Evolutionary conservation across 2,888 invertebrate genomes (phyloP), one percentile per base, ranked within the genome.

Genomic region (Leptarthrus brevirostris): DNA sequence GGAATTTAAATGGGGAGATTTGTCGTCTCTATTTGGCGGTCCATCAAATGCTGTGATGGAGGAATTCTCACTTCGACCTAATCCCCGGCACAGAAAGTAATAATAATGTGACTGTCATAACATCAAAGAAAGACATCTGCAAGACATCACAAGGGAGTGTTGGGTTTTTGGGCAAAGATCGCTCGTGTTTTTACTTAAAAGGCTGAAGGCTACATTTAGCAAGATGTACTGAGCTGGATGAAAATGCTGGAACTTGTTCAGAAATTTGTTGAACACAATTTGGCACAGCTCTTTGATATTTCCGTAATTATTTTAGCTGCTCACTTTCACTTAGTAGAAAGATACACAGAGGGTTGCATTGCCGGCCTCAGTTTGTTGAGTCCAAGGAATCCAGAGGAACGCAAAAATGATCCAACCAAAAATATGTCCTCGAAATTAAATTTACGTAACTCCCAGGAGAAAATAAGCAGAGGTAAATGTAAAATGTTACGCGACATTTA

Each of bases 111-210:
- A 26, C 54, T 54, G 71, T 71, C 71, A 56, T 56, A 71, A 71
- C 71, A 71, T 71, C 71, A 71, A 71, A 71, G 71, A 16, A 3
- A 56, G 16, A 16, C 71, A 71, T 71, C 71, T 71, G 56, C 53
- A 56, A 56, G 12, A 30, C 40, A 56, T 56, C 56, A 40, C 24
- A 54, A 69, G 26, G 30, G 30, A n/a, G n/a, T n/a, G n/a, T n/a
- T n/a, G n/a, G n/a, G n/a, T n/a, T n/a, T n/a, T 22, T 36, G 26
- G 52, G 30, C 34, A 47, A 52, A 44, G 36, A 69, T 34, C 52
- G 18, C 40, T n/a, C 61, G 34, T 8, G 47, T 18, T 24, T n/a
- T 20, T 3, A 69, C 69, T 69, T 52, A 20, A 69, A 69, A 52
- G 52, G 30, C 69, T 52, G 34, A 47, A 26, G 44, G 44, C 24